Conservation (phyloP, 1,140 invertebrate species). For the Diplogasteroides magnus region DNA sequence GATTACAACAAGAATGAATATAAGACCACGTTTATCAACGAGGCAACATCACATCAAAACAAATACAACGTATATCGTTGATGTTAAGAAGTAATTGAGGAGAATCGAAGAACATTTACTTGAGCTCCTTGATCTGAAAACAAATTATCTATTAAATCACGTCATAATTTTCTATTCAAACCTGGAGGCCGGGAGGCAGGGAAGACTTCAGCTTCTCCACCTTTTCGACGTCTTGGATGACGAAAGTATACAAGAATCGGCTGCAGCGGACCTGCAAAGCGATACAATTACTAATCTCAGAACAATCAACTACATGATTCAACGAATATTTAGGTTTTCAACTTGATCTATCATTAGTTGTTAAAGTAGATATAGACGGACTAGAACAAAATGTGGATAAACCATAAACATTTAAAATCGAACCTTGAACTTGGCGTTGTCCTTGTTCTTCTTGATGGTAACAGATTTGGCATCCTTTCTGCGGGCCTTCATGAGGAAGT, state of each 20-base stretch:
- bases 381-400: neutral
- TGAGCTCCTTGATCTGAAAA: slow-evolving; percentile 1
- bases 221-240: neutral
- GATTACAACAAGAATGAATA: no score
- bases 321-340: neutral
- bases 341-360: neutral
- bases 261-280: neutral
- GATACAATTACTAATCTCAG: no score
- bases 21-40: neutral
- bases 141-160: no score
- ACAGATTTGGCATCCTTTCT: slow-evolving; percentile 87
- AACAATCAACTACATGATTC: neutral
- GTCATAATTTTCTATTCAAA: no score
- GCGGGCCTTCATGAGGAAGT: slow-evolving; percentile 54
- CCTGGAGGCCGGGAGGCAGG: neutral
- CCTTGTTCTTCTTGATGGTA: slow-evolving; percentile 31
- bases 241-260: neutral
- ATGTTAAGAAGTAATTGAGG: neutral
- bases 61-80: neutral
- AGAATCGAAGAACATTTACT: neutral
- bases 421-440: slow-evolving; percentile 70
- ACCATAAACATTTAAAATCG: slow-evolving; percentile 56
- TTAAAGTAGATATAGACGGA: neutral
- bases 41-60: neutral
- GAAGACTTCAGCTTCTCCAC: neutral